phyloP scores from a whole-genome alignment of 2,113 vertebrate species.

The Actenoides hombroni region DNA sequence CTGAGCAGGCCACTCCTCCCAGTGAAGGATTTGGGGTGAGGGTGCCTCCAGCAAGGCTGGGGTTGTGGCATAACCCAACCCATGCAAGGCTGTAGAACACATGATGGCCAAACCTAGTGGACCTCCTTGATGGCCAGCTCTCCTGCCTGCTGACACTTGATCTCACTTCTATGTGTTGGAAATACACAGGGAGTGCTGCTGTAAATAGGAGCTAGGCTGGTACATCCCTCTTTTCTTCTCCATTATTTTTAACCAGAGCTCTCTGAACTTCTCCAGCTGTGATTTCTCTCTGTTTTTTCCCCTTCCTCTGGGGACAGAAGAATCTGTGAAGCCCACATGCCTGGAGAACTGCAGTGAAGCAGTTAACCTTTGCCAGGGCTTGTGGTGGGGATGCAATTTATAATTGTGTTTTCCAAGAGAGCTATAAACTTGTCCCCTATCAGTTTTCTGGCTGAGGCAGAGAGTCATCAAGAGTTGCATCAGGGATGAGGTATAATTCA shows the following conservation, averaged over 20 bases:
- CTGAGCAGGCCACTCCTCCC: neutral
- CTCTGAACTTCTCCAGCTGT: neutral
- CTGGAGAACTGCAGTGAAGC: neutral
- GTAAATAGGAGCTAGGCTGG: neutral
- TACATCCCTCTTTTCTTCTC: neutral
- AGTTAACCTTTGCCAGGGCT: constrained; percentile 38
- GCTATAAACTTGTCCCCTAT: constrained; percentile 64
- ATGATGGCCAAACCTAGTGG: accelerated
- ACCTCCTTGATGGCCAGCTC: neutral
- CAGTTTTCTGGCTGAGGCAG: constrained; percentile 44
- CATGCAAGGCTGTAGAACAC: neutral
- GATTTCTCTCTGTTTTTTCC: neutral
- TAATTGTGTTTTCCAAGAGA: constrained; percentile 63
- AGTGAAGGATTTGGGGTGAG: neutral
- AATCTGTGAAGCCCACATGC: accelerated
- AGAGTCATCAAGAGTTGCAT: constrained; percentile 65
- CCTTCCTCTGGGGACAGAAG: neutral
- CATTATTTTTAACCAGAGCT: neutral
- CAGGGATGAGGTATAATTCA: constrained; percentile 64
- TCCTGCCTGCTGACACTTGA: neutral
- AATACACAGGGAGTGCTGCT: neutral
- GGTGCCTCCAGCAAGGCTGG: neutral
- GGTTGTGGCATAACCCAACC: too few relatives aligned
- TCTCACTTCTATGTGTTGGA: neutral
- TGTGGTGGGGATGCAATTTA: constrained; percentile 35